Evolutionary conservation across 2,888 invertebrate species (phyloP), one percentile per base, ranked within the genome.

Genomic region (Ypsolopha sequella): DNA sequence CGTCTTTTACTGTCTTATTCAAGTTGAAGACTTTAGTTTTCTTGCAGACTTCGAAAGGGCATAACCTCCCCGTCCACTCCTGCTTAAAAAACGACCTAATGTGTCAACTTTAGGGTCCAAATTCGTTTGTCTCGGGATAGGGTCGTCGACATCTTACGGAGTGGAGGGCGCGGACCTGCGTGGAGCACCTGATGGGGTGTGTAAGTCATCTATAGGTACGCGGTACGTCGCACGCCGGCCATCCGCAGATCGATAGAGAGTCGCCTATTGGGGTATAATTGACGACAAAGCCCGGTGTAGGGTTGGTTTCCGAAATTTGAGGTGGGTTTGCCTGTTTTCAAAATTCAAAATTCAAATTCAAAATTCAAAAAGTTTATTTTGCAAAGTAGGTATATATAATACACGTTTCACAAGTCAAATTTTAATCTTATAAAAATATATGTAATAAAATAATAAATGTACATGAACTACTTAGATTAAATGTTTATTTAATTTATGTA

Each of bases 1-100:
- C 60, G 70, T 70, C 75, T 73, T 72, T 76, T 80, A 75, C 73
- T 75, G 73, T 79, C 84, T 80, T 81, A 72, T 69, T 72, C 70
- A 73, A 73, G 73, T 74, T 70, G 70, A 68, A 66, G 50, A 56
- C 67, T 61, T 62, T 64, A 58, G 65, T 62, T 61, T 63, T 58
- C 35, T 41, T 34, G 71, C 58, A 85, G 84, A 84, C 84, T 71
- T 73, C 60, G 66, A 64, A 84, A 76, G 65, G 82, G 75, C 80
- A 70, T 73, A 85, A 84, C 79, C 73, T 71, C 70, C 64, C 53
- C 55, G 59, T 55, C 52, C 55, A 54, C 58, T 59, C 70, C 66
- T 70, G 64, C 65, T 65, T 68, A 67, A 76, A 79, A 76, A 69
- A 68, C 68, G 61, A 56, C 67, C 73, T 63, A 65, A 65, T 64